These are phyloP conservation scores for Diphyllodes magnificus DNA, from an alignment of 2,113 vertebrate genomes.

Conservation along the genomic window DNA sequence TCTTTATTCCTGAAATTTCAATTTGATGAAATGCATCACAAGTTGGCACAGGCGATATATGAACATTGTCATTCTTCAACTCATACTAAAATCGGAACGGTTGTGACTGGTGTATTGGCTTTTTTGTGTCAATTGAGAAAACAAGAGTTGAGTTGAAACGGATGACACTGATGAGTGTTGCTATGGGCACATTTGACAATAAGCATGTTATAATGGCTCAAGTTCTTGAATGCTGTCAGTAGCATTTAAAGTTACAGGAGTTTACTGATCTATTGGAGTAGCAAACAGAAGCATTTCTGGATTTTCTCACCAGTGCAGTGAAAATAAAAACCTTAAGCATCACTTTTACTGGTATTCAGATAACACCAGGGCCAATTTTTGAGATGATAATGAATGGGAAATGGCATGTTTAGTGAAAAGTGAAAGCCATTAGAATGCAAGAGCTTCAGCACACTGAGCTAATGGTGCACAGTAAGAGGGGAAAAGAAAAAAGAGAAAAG, in stretches of 20 bases:
- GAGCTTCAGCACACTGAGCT: background rate
- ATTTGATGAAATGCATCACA: background rate
- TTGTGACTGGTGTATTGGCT: background rate
- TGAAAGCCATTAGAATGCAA: background rate
- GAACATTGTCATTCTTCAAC: background rate
- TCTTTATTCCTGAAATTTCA: background rate
- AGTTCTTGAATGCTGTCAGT: background rate
- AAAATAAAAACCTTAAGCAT: background rate
- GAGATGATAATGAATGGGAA: background rate
- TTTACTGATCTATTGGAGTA: background rate
- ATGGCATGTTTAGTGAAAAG: background rate
- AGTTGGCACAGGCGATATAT: background rate
- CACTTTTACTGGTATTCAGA: background rate
- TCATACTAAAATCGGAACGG: background rate
- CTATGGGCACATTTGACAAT: background rate
- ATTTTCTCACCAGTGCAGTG: background rate
- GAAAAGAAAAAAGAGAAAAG: background rate
- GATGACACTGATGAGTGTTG: background rate
- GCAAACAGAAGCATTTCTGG: background rate
- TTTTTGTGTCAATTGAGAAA: background rate
- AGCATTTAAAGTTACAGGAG: background rate
- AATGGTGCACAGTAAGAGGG: background rate
- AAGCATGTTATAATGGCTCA: background rate
- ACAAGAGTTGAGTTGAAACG: background rate
- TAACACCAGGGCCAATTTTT: background rate